These are phyloP conservation scores for Chiridota heheva DNA, from an alignment of 35 echinoderm and acorn worm genomes.

Conservation along the genomic window DNA sequence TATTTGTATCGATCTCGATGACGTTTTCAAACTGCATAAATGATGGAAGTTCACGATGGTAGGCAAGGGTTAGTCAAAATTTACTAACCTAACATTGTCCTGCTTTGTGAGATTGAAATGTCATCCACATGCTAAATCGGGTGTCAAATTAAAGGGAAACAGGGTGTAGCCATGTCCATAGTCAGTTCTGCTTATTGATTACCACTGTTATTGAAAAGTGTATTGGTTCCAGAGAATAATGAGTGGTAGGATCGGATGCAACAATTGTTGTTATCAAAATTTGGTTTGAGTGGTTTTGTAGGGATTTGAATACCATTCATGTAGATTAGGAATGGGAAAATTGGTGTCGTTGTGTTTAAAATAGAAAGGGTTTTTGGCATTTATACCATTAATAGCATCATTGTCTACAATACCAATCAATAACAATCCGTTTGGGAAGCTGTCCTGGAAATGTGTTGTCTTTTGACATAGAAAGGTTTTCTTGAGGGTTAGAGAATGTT, in stretches of 20 bases:
- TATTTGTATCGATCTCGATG: no score
- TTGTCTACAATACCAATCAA: slow-evolving; percentile 14
- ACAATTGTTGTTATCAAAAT: no score
- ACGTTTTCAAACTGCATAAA: no score
- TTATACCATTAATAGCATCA: slow-evolving; percentile 36
- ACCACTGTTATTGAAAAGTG: slow-evolving; percentile 14
- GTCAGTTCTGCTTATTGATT: slow-evolving; percentile 10
- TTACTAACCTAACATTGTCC: no score
- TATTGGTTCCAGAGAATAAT: slow-evolving; percentile 22
- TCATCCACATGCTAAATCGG: no score
- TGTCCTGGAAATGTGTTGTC: slow-evolving; percentile 21
- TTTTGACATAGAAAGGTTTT: slow-evolving; percentile 6
- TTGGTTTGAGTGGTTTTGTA: slow-evolving; percentile 14
- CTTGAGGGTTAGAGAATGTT: slow-evolving; percentile 24
- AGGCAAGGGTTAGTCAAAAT: no score
- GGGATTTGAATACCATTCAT: slow-evolving; percentile 18
- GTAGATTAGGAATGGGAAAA: neutral
- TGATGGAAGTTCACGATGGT: no score
- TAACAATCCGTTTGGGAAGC: slow-evolving; percentile 22
- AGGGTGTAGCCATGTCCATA: neutral
- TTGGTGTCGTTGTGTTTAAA: slow-evolving; percentile 42
- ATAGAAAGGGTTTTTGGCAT: slow-evolving; percentile 29
- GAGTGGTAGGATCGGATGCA: neutral
- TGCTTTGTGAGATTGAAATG: no score
- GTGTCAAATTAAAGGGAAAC: no score